A percentile compares a stretch with the other conserved stretches of the same genome.
Evolutionary conservation across 2,797 vertebrate species (phyloP).

Genomic region (Remorina albescens): DNA sequence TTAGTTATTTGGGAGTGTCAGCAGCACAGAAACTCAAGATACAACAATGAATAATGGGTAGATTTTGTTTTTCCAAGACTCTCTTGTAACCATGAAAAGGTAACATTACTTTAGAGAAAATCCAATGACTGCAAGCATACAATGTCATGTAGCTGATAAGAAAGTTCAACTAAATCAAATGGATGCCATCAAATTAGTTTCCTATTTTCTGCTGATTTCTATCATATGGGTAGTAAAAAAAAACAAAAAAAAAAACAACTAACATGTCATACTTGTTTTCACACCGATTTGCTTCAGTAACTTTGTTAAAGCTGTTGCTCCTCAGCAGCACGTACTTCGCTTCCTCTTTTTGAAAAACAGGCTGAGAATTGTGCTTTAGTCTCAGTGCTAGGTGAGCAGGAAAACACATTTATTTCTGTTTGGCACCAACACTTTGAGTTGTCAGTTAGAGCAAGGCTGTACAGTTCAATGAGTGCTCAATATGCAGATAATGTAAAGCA

Average conservation of each 20-base stretch:
- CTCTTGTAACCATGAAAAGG: too few species aligned
- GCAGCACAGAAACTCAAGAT: too few species aligned
- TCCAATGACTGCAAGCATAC: too few species aligned
- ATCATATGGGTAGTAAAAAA: too few species aligned
- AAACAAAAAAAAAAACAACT: too few species aligned
- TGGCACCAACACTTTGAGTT: neutral
- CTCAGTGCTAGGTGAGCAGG: neutral
- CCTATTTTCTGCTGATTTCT: too few species aligned
- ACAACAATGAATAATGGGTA: too few species aligned
- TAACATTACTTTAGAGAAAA: too few species aligned
- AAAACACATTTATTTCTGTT: neutral
- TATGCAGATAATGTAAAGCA: neutral
- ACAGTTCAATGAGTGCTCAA: neutral
- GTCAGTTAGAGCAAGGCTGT: neutral
- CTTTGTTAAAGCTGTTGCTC: neutral
- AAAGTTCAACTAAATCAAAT: too few species aligned
- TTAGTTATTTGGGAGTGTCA: neutral
- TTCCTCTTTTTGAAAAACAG: constrained; percentile 5
- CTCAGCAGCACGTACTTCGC: neutral
- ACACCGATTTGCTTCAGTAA: neutral
- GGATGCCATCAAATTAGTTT: too few species aligned
- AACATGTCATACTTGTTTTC: neutral
- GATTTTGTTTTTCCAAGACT: too few species aligned
- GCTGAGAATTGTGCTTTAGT: neutral
- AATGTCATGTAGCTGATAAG: too few species aligned